Evolutionary conservation across 2,797 vertebrate species (phyloP).

Genomic region (Rhinophrynus dorsalis): DNA sequence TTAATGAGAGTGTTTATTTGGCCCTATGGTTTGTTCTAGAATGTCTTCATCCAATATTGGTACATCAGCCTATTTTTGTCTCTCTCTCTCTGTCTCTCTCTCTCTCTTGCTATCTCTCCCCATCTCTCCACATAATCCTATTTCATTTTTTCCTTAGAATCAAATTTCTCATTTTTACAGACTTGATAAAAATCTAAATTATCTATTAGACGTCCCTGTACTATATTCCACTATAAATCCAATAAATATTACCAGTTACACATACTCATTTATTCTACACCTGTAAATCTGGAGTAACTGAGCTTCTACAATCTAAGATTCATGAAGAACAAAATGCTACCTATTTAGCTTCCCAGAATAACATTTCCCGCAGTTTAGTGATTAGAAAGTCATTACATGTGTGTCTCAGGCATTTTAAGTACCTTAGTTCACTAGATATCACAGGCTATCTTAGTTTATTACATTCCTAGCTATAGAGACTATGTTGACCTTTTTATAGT

Average conservation of each 20-base stretch:
- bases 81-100: no score
- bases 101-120: no score
- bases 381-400: slow-evolving; percentile 29
- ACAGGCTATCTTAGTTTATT: slow-evolving; percentile 28
- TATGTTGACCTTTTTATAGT: slow-evolving; percentile 12
- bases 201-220: no score
- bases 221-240: not conserved
- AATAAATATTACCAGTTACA: not conserved
- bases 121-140: no score
- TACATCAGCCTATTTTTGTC: no score
- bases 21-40: no score
- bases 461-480: slow-evolving; percentile 7
- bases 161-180: no score
- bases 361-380: slow-evolving; percentile 32
- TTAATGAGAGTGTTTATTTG: no score
- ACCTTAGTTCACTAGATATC: slow-evolving; percentile 25
- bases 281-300: not conserved
- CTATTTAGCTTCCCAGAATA: slow-evolving; percentile 26
- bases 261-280: not conserved
- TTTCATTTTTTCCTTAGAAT: no score
- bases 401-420: slow-evolving; percentile 33
- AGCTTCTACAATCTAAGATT: not conserved
- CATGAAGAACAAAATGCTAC: slow-evolving; percentile 9
- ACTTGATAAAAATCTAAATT: no score
- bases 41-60: no score